phyloP scores from a whole-genome alignment of 2,797 vertebrate species.

The Ceryle rudis region DNA sequence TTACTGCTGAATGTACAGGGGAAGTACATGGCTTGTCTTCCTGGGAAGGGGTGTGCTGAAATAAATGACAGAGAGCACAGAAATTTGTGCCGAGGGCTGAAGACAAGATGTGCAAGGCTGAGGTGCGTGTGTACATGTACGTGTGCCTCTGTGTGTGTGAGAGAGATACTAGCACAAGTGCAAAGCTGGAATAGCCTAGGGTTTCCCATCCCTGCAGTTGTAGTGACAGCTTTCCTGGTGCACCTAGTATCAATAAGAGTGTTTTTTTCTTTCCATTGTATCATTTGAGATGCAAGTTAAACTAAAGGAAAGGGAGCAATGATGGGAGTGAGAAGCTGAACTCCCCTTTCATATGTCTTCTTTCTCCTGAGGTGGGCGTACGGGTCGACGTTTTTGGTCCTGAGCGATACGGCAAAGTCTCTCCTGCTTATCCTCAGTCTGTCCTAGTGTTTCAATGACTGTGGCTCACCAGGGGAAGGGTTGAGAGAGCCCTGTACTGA shows the following conservation, averaged over 20 bases:
- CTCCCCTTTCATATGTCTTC: slow-evolving; percentile 42
- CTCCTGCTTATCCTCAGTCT: slow-evolving; percentile 43
- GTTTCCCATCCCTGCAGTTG: slow-evolving; percentile 63
- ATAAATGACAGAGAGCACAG: slow-evolving; percentile 46
- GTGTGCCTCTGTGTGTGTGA: slow-evolving; percentile 22
- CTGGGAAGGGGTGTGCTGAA: slow-evolving; percentile 21
- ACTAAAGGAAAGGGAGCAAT: slow-evolving; percentile 52
- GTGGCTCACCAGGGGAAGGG: slow-evolving; percentile 5
- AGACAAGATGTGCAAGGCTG: slow-evolving; percentile 13
- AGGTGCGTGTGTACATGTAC: neutral
- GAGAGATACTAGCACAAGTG: slow-evolving; percentile 32
- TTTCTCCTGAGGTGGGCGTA: slow-evolving; percentile 51
- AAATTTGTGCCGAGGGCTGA: slow-evolving; percentile 18
- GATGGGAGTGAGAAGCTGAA: slow-evolving; percentile 43
- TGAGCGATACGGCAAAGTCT: slow-evolving; percentile 42
- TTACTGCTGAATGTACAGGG: slow-evolving; percentile 71
- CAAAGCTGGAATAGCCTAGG: slow-evolving; percentile 47
- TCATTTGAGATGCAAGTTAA: slow-evolving; percentile 64
- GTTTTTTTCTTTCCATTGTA: slow-evolving; percentile 53
- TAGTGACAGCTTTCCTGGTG: slow-evolving; percentile 69
- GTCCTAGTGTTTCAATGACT: slow-evolving; percentile 28
- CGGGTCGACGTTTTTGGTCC: neutral
- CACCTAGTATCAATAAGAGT: slow-evolving; percentile 28
- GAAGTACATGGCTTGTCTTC: slow-evolving; percentile 67
- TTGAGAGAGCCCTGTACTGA: slow-evolving; percentile 47